Evolutionary conservation across 92 coral and sea anemone genomes (phyloP).

Genomic region (Actinostola sp.): DNA sequence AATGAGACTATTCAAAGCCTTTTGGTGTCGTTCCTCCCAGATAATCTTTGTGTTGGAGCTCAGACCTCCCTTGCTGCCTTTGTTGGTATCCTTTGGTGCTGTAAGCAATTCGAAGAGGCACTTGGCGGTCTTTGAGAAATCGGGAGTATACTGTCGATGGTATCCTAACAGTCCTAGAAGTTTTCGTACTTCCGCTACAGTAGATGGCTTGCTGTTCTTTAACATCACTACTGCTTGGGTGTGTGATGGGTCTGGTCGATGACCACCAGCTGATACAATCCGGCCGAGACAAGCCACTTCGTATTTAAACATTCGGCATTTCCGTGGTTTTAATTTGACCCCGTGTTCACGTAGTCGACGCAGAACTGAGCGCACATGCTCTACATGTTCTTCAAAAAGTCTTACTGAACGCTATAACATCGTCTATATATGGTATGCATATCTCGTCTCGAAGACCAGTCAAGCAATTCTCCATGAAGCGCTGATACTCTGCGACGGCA

Average conservation of each 20-base stretch:
- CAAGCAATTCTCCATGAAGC: constrained; percentile 48
- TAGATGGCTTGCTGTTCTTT: constrained; percentile 18
- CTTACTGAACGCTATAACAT: constrained; percentile 44
- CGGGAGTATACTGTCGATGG: constrained; percentile 35
- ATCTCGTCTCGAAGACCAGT: constrained; percentile 42
- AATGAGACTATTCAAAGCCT: constrained; percentile 17
- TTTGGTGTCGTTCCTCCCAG: constrained; percentile 20
- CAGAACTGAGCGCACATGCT: constrained; percentile 39
- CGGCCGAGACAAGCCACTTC: constrained; percentile 39
- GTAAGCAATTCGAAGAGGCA: constrained; percentile 23
- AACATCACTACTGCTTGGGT: constrained; percentile 31
- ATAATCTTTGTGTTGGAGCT: background rate
- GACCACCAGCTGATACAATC: constrained; percentile 34
- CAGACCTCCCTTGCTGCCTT: no score
- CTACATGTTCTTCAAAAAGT: constrained; percentile 42
- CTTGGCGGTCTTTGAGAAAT: constrained; percentile 41
- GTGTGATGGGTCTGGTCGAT: constrained; percentile 40
- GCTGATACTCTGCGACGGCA: constrained; percentile 38
- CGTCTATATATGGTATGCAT: constrained; percentile 46
- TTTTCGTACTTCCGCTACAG: constrained; percentile 37
- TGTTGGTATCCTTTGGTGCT: background rate
- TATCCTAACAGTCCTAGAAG: constrained; percentile 42
- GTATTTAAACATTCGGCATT: constrained; percentile 30
- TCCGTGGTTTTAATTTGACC: constrained; percentile 63
- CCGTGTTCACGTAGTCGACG: constrained; percentile 44